Conservation (phyloP, 2,797 vertebrate genomes). For the Phrynocephalus vlangalii region DNA sequence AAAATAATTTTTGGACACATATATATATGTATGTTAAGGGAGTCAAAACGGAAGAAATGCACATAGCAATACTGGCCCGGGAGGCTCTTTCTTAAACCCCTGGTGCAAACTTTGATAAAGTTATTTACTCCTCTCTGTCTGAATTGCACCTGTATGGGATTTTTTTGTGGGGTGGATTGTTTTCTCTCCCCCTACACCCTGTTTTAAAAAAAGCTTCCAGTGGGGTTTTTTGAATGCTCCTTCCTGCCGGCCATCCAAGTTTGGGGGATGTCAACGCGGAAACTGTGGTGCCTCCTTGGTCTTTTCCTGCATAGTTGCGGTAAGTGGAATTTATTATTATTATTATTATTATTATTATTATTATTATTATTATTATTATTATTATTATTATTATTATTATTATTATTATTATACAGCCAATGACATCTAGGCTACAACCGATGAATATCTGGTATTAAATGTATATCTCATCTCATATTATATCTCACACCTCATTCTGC, state of each 20-base stretch:
- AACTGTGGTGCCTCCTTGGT: background rate
- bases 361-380: no score
- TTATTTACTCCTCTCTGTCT: background rate
- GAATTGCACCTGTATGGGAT: background rate
- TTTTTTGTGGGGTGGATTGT: background rate
- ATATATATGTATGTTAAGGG: no score
- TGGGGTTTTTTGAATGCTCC: background rate
- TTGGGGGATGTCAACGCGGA: slow-evolving; percentile 3
- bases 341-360: no score
- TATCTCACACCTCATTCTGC: no score
- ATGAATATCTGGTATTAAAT: no score
- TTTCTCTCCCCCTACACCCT: background rate
- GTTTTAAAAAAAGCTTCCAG: background rate
- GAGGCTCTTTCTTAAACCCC: background rate
- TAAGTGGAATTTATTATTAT: background rate
- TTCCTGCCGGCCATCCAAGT: background rate
- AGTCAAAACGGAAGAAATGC: background rate
- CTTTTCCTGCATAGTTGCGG: slow-evolving; percentile 10
- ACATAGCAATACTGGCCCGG: background rate
- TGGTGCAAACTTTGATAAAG: background rate
- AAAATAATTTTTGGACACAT: no score
- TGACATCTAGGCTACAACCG: no score
- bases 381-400: no score
- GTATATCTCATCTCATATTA: no score
- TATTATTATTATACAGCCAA: no score